Evolutionary conservation across 1,140 invertebrate genomes (phyloP), one percentile per base, ranked within the genome.

Genomic region (Drosophila hydei): DNA sequence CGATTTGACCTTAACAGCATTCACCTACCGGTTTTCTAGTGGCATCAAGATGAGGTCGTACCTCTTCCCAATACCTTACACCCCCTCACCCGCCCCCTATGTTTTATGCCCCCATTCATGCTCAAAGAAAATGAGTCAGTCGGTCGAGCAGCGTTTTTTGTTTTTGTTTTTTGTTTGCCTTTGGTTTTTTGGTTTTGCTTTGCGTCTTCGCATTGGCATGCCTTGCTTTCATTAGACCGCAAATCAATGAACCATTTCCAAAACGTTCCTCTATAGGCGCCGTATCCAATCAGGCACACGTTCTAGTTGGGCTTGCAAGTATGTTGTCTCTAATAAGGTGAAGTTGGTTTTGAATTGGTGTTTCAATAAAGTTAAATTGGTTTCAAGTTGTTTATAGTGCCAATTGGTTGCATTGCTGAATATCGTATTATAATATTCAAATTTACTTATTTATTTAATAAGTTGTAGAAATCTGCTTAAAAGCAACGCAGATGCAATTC

Each of bases 1-100:
- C 71, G 61, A 70, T 87, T 87, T 87, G 81, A 87, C 81, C 81
- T 87, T 87, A 87, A 73, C 67, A 77, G 77, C 55, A 62, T 76
- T 84, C 45, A 43, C 52, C 77, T 79, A 78, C 81, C 83, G 81
- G 81, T 85, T 85, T 87, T 77, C 81, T 64, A 72, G 67, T 68
- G 70, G 43, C 69, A 48, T 43, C 19, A 36, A 68, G 67, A 68
- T 62, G 52, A 62, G 40, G 45, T 50, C 40, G 19, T 25, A 50
- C 40, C 40, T 30, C 52, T 42, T 14, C 43, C 42, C 30, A 18
- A 19, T 7, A 16, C 33, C 12, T 14, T 1, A 6, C 54, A 16
- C 4, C 33, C 25, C 19, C n/a, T 8, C 48, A 9, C 11, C 16
- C 21, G 7, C 27, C 9, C 11, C 23, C 43, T 21, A 19, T 33